A percentile compares a stretch with the other conserved stretches of the same genome.
phyloP scores from a whole-genome alignment of 2,797 vertebrate species.

The Channa striata region DNA sequence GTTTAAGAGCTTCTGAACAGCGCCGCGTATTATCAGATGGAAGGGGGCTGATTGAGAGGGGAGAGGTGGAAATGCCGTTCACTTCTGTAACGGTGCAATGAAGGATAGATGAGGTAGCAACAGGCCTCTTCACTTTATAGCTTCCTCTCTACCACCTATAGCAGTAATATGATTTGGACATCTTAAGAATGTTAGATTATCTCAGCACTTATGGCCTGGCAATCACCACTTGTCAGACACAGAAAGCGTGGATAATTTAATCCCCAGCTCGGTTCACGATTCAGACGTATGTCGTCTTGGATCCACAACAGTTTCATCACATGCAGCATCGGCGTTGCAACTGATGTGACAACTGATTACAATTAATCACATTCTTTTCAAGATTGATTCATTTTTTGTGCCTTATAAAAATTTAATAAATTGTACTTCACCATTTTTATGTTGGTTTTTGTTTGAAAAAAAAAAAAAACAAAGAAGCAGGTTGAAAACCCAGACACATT shows the following conservation, averaged over 20 bases:
- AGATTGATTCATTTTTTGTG: too few species aligned
- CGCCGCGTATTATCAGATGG: conserved; percentile 76
- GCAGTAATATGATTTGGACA: conserved; percentile 15
- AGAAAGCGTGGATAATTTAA: too few species aligned
- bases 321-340: too few species aligned
- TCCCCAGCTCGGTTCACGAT: too few species aligned
- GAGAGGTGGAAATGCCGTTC: conserved; percentile 57
- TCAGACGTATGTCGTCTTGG: too few species aligned
- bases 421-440: too few species aligned
- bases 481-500: background rate
- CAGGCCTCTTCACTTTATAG: conserved; percentile 40
- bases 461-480: too few species aligned
- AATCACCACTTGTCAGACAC: background rate
- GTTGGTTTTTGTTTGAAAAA: too few species aligned
- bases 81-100: conserved; percentile 48
- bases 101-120: conserved; percentile 8
- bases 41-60: conserved; percentile 56
- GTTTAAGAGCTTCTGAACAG: conserved; percentile 75
- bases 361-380: too few species aligned
- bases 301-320: too few species aligned
- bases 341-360: too few species aligned
- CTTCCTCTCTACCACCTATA: conserved; percentile 37
- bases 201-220: background rate
- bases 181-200: background rate
- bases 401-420: too few species aligned